These are phyloP conservation scores for Apamea anceps DNA, from an alignment of 2,888 invertebrate species.

Conservation along the genomic window DNA sequence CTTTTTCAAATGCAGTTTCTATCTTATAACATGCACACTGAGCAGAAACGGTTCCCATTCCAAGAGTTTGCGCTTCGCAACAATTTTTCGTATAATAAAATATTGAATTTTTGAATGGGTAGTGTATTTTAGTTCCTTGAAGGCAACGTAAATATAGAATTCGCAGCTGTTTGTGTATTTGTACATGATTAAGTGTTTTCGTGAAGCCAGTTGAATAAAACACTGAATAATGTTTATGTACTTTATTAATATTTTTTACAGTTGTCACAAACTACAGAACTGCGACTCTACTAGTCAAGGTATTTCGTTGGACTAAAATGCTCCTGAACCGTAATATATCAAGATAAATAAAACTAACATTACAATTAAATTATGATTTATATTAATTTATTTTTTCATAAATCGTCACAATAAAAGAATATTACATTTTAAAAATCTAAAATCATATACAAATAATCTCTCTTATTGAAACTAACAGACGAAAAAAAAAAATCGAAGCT, in stretches of 20 bases:
- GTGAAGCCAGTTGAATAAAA: slow-evolving; percentile 68
- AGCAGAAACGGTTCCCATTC: background rate
- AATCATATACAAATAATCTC: slow-evolving; percentile 89
- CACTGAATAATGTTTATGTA: slow-evolving; percentile 80
- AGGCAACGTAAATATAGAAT: slow-evolving; percentile 1
- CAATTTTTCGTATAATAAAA: background rate
- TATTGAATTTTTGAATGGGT: background rate
- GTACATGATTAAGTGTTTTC: background rate
- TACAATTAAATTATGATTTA: slow-evolving; percentile 83
- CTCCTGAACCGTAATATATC: slow-evolving; percentile 83
- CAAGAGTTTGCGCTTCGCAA: background rate
- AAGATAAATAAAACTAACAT: slow-evolving; percentile 87
- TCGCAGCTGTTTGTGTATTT: slow-evolving; percentile 1
- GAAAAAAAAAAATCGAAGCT: slow-evolving; percentile 85
- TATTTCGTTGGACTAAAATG: slow-evolving; percentile 87
- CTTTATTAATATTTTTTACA: slow-evolving; percentile 87
- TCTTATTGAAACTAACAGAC: slow-evolving; percentile 86
- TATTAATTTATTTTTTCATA: slow-evolving; percentile 80
- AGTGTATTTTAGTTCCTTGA: background rate
- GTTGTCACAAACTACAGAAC: slow-evolving; percentile 89
- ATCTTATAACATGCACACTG: background rate
- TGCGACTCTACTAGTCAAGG: slow-evolving; percentile 87
- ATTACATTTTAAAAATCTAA: slow-evolving; percentile 86
- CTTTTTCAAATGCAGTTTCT: background rate
- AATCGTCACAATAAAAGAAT: slow-evolving; percentile 85